These are phyloP conservation scores for Dynastes tityus DNA, from an alignment of 2,888 invertebrate species.

Conservation along the genomic window DNA sequence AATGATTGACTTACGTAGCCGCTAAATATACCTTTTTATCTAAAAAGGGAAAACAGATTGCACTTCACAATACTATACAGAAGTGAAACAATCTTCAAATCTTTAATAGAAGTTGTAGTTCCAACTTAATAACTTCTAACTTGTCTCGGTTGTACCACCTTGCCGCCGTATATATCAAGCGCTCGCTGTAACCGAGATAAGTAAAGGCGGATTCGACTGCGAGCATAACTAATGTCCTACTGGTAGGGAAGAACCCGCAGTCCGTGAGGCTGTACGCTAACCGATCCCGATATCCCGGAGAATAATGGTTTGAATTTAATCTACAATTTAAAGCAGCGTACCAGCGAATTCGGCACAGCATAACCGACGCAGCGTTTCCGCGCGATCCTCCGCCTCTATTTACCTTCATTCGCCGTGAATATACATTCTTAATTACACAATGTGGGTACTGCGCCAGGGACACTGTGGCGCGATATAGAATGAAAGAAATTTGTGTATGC, in stretches of 20 bases:
- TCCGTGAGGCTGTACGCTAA: background rate
- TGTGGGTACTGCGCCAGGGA: background rate
- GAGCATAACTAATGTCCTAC: slow-evolving; percentile 22
- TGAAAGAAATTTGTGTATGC: background rate
- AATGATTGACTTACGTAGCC: too few relatives aligned
- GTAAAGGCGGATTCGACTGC: background rate
- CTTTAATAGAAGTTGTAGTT: too few relatives aligned
- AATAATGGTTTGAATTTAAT: slow-evolving; percentile 50
- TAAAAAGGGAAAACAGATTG: too few relatives aligned
- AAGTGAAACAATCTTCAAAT: too few relatives aligned
- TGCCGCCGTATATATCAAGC: background rate
- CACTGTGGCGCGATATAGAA: background rate
- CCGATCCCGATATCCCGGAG: slow-evolving; percentile 36
- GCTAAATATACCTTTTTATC: too few relatives aligned
- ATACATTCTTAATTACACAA: slow-evolving; percentile 41
- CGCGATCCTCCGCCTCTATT: background rate
- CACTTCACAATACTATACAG: too few relatives aligned
- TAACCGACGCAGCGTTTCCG: too few relatives aligned
- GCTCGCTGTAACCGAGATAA: background rate
- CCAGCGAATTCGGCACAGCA: background rate
- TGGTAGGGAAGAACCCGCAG: background rate
- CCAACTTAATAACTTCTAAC: background rate
- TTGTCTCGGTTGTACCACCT: too few relatives aligned
- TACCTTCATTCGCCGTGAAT: slow-evolving; percentile 23
- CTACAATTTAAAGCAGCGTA: slow-evolving; percentile 47